Evolutionary conservation across 1,140 invertebrate species (phyloP).

Genomic region (Tetramorium simillimum): DNA sequence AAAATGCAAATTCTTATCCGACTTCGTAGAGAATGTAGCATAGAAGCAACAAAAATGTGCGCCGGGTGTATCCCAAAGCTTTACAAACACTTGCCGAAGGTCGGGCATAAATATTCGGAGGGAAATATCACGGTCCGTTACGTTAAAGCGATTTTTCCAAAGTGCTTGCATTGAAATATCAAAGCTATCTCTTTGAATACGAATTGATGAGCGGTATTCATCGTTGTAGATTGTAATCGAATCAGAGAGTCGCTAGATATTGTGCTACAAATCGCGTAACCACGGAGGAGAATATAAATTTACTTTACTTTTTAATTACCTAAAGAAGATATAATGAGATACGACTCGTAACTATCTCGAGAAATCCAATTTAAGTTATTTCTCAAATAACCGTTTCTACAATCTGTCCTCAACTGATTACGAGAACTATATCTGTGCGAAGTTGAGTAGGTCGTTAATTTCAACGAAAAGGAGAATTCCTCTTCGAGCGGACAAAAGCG

Average conservation of each 20-base stretch:
- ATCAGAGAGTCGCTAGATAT: not conserved
- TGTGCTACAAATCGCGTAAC: not conserved
- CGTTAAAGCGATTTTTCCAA: slow-evolving; percentile 11
- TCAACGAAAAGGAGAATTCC: slow-evolving; percentile 26
- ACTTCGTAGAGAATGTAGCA: not conserved
- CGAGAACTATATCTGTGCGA: slow-evolving; percentile 45
- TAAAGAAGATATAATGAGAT: slow-evolving; percentile 21
- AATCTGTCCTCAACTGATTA: slow-evolving; percentile 41
- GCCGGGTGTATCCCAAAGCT: not conserved
- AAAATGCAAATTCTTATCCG: slow-evolving; percentile 41
- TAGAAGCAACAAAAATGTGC: slow-evolving; percentile 19
- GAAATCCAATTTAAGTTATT: slow-evolving; percentile 56
- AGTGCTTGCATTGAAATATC: not conserved
- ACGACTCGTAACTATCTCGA: not conserved
- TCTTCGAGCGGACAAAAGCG: not conserved
- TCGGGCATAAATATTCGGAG: slow-evolving; percentile 39
- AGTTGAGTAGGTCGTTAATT: slow-evolving; percentile 55
- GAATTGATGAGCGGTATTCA: not conserved
- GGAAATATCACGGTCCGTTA: not conserved
- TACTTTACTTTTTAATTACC: slow-evolving; percentile 31
- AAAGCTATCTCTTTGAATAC: not conserved
- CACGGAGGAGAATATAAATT: not conserved
- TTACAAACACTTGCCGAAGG: slow-evolving; percentile 11
- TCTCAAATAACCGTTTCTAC: slow-evolving; percentile 27
- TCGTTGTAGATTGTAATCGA: not conserved